Evolutionary conservation across 2,888 invertebrate genomes (phyloP).

Genomic region (Leistus spinibarbis): DNA sequence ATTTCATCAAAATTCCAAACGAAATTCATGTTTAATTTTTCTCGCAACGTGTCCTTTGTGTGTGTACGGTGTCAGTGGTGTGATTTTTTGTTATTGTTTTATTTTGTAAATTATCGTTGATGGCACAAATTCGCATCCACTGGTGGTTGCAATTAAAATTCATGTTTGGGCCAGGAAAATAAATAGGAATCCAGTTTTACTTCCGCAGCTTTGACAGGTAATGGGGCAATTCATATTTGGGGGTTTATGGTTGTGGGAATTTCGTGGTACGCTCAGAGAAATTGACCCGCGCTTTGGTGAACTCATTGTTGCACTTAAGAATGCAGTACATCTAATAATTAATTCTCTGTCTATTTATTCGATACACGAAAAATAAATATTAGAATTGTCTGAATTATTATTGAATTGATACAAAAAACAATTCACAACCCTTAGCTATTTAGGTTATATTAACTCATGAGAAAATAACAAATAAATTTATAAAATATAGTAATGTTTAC

Average conservation of each 20-base stretch:
- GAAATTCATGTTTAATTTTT: constrained; percentile 24
- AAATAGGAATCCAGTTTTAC: constrained; percentile 18
- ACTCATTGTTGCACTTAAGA: background rate
- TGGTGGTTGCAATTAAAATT: constrained; percentile 25
- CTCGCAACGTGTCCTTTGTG: constrained; percentile 22
- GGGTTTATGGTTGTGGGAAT: background rate
- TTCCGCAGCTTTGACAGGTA: constrained; percentile 36
- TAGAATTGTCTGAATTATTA: background rate
- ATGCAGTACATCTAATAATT: background rate
- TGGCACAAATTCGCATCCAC: constrained; percentile 30
- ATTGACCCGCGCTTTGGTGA: background rate
- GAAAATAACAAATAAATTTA: too few relatives aligned
- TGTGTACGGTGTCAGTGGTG: constrained; percentile 31
- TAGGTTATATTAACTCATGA: background rate
- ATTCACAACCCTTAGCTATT: background rate
- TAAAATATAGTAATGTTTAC: too few relatives aligned
- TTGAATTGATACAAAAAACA: background rate
- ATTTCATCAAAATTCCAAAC: constrained; percentile 28
- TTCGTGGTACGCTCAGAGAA: background rate
- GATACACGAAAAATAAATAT: background rate
- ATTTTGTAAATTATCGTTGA: constrained; percentile 19
- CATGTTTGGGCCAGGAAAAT: constrained; percentile 30
- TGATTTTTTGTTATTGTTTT: constrained; percentile 18
- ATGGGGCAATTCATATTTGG: background rate
- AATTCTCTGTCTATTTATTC: background rate